These are phyloP conservation scores for Drosophila parvula DNA, from an alignment of 1,140 invertebrate species.

Conservation along the genomic window DNA sequence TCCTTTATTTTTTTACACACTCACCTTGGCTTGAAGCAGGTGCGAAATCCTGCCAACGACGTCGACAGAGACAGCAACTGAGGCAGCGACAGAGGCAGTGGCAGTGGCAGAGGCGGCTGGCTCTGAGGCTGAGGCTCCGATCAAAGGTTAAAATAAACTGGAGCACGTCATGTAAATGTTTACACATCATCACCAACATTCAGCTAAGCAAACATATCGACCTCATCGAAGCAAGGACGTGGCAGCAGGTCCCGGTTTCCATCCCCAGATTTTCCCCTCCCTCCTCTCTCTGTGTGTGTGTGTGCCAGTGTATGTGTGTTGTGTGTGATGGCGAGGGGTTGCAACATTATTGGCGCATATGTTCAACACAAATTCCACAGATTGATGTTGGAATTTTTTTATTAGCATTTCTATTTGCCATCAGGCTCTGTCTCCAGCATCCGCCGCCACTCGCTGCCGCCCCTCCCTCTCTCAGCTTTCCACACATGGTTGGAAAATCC, in stretches of 20 bases:
- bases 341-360: constrained; percentile 80
- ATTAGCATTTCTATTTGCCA: constrained; percentile 80
- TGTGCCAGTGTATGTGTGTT: background rate
- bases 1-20: constrained; percentile 55
- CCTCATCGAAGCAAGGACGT: constrained; percentile 71
- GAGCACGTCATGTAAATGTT: constrained; percentile 83
- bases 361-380: constrained; percentile 82
- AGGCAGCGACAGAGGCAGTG: background rate
- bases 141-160: constrained; percentile 83
- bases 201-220: constrained; percentile 83
- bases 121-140: constrained; percentile 40
- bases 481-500: constrained; percentile 31
- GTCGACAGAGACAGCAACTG: background rate
- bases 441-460: background rate
- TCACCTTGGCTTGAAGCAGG: constrained; percentile 38
- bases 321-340: constrained; percentile 2
- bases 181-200: constrained; percentile 83
- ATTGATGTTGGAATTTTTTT: constrained; percentile 83
- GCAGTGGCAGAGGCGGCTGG: constrained; percentile 4
- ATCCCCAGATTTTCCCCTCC: background rate
- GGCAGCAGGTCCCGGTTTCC: constrained; percentile 42
- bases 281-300: background rate
- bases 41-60: constrained; percentile 32
- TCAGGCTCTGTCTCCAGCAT: constrained; percentile 5
- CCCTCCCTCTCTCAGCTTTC: background rate